These are phyloP conservation scores for Chrysopilus asiliformis DNA, from an alignment of 2,888 invertebrate species.

Conservation along the genomic window DNA sequence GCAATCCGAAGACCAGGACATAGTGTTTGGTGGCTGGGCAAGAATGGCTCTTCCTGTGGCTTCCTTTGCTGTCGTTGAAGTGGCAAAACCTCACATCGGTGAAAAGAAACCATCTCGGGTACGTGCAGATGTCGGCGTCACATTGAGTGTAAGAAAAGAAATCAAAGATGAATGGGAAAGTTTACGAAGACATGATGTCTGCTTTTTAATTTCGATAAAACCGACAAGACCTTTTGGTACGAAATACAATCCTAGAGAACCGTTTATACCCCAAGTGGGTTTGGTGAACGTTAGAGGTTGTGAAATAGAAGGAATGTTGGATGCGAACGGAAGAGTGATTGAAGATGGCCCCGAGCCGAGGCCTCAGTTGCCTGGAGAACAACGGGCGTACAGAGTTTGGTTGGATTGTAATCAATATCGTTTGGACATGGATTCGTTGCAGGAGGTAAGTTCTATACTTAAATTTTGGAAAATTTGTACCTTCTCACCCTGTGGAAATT, in stretches of 20 bases:
- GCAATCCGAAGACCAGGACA: slow-evolving; percentile 72
- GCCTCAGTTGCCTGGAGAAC: slow-evolving; percentile 75
- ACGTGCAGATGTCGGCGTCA: slow-evolving; percentile 87
- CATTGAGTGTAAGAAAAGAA: slow-evolving; percentile 77
- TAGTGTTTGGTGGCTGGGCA: slow-evolving; percentile 96
- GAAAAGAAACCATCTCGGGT: slow-evolving; percentile 93
- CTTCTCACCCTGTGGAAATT: no score
- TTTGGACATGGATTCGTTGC: slow-evolving; percentile 72
- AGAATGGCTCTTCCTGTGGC: slow-evolving; percentile 94
- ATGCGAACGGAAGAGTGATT: slow-evolving; percentile 86
- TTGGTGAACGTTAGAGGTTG: slow-evolving; percentile 88
- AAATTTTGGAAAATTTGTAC: no score
- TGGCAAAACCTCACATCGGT: slow-evolving; percentile 81
- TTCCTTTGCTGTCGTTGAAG: slow-evolving; percentile 88
- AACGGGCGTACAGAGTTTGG: slow-evolving; percentile 84
- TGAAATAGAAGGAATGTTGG: slow-evolving; percentile 97
- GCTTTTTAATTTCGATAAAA: slow-evolving; percentile 85
- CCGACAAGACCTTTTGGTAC: slow-evolving; percentile 75
- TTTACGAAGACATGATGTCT: slow-evolving; percentile 92
- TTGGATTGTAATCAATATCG: slow-evolving; percentile 96
- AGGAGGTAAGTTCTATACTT: slow-evolving; percentile 62
- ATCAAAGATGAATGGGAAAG: slow-evolving; percentile 96
- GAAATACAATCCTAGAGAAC: slow-evolving; percentile 64
- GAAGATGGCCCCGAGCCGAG: slow-evolving; percentile 91
- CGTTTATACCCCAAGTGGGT: slow-evolving; percentile 87